Evolutionary conservation across 2,888 invertebrate genomes (phyloP).

Genomic region (Drosophila pegasa): DNA sequence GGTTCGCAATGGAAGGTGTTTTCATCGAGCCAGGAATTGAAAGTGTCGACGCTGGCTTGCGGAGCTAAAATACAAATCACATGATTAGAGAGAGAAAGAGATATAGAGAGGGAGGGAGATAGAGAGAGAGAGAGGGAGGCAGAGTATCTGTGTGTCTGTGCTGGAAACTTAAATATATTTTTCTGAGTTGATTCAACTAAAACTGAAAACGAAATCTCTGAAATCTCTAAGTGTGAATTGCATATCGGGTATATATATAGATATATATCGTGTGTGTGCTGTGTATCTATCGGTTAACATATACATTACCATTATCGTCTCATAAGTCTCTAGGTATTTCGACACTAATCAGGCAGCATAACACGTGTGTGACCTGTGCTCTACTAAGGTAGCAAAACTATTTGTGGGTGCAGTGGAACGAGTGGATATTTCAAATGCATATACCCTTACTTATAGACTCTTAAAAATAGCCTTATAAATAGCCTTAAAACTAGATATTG

Average conservation of each 20-base stretch:
- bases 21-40: slow-evolving; percentile 98
- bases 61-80: slow-evolving; percentile 88
- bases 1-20: slow-evolving; percentile 87
- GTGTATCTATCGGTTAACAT: slow-evolving; percentile 37
- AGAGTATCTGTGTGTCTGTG: background rate
- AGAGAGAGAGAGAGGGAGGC: no score
- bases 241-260: slow-evolving; percentile 5
- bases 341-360: background rate
- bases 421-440: background rate
- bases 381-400: slow-evolving; percentile 9
- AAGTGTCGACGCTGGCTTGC: slow-evolving; percentile 98
- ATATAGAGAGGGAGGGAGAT: background rate
- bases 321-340: slow-evolving; percentile 14
- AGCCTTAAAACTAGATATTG: no score
- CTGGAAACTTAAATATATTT: background rate
- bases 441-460: no score
- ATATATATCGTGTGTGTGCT: slow-evolving; percentile 13
- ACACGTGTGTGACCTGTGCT: slow-evolving; percentile 7
- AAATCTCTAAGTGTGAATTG: slow-evolving; percentile 15
- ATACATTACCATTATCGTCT: slow-evolving; percentile 40
- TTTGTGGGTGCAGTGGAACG: slow-evolving; percentile 20
- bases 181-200: background rate
- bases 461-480: background rate
- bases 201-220: background rate
- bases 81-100: background rate